phyloP scores from a whole-genome alignment of 2,113 vertebrate genomes.

The Planiliza haematocheilus region DNA sequence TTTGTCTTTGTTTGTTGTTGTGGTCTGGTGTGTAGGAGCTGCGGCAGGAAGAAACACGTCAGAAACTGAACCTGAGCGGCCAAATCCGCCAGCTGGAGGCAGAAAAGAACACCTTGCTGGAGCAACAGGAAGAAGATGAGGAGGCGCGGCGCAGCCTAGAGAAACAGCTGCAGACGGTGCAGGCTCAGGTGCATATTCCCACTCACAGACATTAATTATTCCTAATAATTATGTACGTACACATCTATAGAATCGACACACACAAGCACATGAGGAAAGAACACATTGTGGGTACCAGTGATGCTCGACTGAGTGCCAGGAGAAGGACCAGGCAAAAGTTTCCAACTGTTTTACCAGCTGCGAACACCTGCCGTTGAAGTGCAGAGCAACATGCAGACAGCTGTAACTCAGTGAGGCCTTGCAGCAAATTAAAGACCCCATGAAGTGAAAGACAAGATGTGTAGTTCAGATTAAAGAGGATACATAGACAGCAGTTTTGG shows the following conservation, averaged over 20 bases:
- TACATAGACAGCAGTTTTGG: no score
- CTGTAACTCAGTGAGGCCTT: slow-evolving; percentile 7
- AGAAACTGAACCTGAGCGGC: slow-evolving; percentile 95
- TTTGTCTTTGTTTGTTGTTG: slow-evolving; percentile 33
- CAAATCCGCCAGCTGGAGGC: slow-evolving; percentile 95
- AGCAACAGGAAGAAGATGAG: slow-evolving; percentile 98
- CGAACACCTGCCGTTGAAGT: slow-evolving; percentile 6
- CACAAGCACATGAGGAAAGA: slow-evolving; percentile 1
- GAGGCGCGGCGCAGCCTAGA: slow-evolving; percentile 92
- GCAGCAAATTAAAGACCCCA: slow-evolving; percentile 9
- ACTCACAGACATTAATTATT: no score
- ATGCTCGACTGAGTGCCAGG: neutral
- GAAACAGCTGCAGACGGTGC: slow-evolving; percentile 90
- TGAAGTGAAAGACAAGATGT: slow-evolving; percentile 1
- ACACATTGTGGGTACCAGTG: neutral
- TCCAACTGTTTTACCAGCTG: slow-evolving; percentile 38
- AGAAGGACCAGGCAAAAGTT: neutral
- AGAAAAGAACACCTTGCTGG: slow-evolving; percentile 92
- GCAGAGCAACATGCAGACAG: neutral
- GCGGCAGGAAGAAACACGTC: slow-evolving; percentile 96
- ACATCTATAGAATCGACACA: neutral
- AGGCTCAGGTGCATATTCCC: slow-evolving; percentile 87
- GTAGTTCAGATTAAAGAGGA: neutral
- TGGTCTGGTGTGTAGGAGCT: slow-evolving; percentile 85
- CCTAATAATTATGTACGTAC: neutral